Percentiles rank a stretch among this genome's conserved stretches.
These are phyloP conservation scores for Coranthus polyacanthus DNA, from an alignment of 2,797 vertebrate species.

Conservation along the genomic window DNA sequence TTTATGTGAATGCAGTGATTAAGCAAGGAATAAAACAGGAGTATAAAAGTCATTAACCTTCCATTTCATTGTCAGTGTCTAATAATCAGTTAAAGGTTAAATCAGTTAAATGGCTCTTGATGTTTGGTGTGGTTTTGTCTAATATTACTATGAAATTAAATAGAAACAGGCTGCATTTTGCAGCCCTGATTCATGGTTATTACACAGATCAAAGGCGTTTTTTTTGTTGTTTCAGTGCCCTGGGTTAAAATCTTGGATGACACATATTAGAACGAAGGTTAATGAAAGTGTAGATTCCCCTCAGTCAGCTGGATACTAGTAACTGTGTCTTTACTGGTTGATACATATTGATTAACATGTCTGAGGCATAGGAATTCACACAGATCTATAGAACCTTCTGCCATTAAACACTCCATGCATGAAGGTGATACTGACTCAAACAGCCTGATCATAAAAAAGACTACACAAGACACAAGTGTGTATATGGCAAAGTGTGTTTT, in stretches of 20 bases:
- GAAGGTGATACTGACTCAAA: conserved; percentile 19
- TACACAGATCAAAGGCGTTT: too few relatives aligned
- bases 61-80: neutral
- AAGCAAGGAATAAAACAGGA: neutral
- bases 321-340: conserved; percentile 18
- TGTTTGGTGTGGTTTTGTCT: too few relatives aligned
- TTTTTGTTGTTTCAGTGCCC: too few relatives aligned
- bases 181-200: too few relatives aligned
- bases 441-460: conserved; percentile 7
- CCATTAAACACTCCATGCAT: conserved; percentile 18
- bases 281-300: conserved; percentile 6
- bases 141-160: too few relatives aligned
- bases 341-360: conserved; percentile 27
- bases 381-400: conserved; percentile 18
- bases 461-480: neutral
- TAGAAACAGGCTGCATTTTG: too few relatives aligned
- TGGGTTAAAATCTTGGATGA: too few relatives aligned
- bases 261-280: neutral
- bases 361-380: conserved; percentile 21
- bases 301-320: conserved; percentile 2
- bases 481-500: conserved; percentile 27
- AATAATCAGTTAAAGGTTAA: conserved; percentile 11
- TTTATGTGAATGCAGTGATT: conserved; percentile 1
- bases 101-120: neutral
- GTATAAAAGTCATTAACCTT: conserved; percentile 22